phyloP scores from a whole-genome alignment of 2,113 vertebrate genomes.

The Machaerirhynchus nigripectus region DNA sequence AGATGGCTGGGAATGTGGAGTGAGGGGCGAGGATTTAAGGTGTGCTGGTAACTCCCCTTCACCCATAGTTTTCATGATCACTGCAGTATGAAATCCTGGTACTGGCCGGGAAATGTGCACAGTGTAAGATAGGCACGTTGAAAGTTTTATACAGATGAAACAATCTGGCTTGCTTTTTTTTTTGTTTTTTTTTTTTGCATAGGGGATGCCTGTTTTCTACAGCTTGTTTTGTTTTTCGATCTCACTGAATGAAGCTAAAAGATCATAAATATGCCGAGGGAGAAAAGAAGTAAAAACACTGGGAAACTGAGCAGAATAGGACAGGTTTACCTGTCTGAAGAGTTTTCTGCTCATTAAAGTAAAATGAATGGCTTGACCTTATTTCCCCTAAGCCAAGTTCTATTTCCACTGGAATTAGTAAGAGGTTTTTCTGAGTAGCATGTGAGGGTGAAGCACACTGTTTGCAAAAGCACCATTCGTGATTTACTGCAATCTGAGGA shows the following conservation, averaged over 20 bases:
- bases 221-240: not conserved
- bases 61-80: not conserved
- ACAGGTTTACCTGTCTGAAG: not conserved
- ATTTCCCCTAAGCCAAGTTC: not conserved
- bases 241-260: not conserved
- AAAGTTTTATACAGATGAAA: not conserved
- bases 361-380: not conserved
- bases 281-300: not conserved
- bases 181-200: not conserved
- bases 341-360: not conserved
- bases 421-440: not conserved
- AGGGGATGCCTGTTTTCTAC: not conserved
- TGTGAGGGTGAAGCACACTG: not conserved
- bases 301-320: not conserved
- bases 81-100: not conserved
- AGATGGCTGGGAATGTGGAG: not conserved
- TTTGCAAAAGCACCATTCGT: not conserved
- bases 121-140: fast-evolving
- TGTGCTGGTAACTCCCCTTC: not conserved
- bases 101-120: not conserved
- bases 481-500: not conserved
- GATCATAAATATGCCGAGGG: not conserved
- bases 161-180: not conserved
- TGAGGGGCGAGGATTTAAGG: not conserved
- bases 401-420: not conserved